Evolutionary conservation across 2,797 vertebrate genomes (phyloP), one percentile per base, ranked within the genome.

Genomic region (Triplophysa yarkandensis): DNA sequence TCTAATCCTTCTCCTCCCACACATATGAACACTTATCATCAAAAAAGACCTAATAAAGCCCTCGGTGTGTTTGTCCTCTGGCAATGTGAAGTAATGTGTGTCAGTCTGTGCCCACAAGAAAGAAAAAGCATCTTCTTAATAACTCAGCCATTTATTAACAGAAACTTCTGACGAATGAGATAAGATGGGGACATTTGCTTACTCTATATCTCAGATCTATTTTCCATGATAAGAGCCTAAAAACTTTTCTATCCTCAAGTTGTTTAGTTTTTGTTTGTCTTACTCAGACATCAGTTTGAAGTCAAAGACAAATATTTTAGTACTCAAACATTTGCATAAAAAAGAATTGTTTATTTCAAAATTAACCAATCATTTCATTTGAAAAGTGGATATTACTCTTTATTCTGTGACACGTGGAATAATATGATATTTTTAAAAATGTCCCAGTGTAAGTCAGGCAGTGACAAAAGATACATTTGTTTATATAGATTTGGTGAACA

Each of bases 41-140:
- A 44, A n/a, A 50, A 71, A 48, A 75, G 73, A 62, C 34, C 41
- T 58, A 57, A 55, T 55, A 14, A 68, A 81, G 54, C 77, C 58
- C 61, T 64, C 39, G 41, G 14, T 48, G 21, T 60, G 44, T 50
- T 48, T 63, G 36, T 52, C n/a, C 25, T 48, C 50, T 28, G 25
- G 52, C 25, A 67, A 48, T 41, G 16, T 34, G 41, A 25, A 67
- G 75, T 19, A 77, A 17, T 79, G 66, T 52, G 68, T 63, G 28
- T 55, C 17, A 58, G 55, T 54, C 32, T 54, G 34, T 65, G 76
- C 60, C 52, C 52, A 55, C 52, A 27, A 25, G 52, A 55, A 55
- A 14, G 23, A 54, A 55, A 55, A 55, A 28, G 27, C 25, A 27
- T 55, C 52, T 28, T 13, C 16, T 55, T 28, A 55, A 55, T 27